Conservation (phyloP, 2,113 vertebrate genomes). For the Protomyctophum bolini region DNA sequence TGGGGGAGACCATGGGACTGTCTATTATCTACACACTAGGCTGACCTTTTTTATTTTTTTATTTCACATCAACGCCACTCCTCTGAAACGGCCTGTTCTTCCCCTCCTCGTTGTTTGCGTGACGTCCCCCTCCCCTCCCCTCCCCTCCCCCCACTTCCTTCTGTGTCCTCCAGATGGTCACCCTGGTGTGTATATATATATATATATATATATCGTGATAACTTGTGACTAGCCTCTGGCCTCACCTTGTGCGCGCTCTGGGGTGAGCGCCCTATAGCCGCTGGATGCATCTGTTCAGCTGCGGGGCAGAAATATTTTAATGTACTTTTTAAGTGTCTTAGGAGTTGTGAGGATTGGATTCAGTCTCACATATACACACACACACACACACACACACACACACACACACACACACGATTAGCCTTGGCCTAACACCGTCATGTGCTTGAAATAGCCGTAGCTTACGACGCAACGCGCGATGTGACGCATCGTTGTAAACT, state of each 20-base stretch:
- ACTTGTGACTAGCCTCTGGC: slow-evolving; percentile 8
- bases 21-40: slow-evolving; percentile 72
- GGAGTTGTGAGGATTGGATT: slow-evolving; percentile 1
- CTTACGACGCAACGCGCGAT: too few relatives aligned
- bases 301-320: slow-evolving; percentile 18
- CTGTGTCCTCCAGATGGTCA: slow-evolving; percentile 18
- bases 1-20: slow-evolving; percentile 61
- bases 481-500: too few relatives aligned
- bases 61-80: slow-evolving; percentile 67
- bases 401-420: too few relatives aligned
- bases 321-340: slow-evolving; percentile 35
- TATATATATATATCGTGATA: too few relatives aligned
- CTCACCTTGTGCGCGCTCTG: slow-evolving; percentile 27
- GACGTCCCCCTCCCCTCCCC: slow-evolving; percentile 3
- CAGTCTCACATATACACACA: too few relatives aligned
- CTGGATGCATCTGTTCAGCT: slow-evolving; percentile 37
- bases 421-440: too few relatives aligned
- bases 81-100: slow-evolving; percentile 46
- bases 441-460: too few relatives aligned
- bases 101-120: slow-evolving; percentile 54
- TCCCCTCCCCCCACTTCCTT: too few relatives aligned
- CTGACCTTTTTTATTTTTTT: slow-evolving; percentile 76
- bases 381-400: too few relatives aligned
- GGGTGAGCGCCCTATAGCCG: background rate
- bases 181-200: too few relatives aligned